Percentiles rank a stretch among this genome's conserved stretches.
These are phyloP conservation scores for Pseudopipra pipra DNA, from an alignment of 2,113 vertebrate genomes.

Conservation along the genomic window DNA sequence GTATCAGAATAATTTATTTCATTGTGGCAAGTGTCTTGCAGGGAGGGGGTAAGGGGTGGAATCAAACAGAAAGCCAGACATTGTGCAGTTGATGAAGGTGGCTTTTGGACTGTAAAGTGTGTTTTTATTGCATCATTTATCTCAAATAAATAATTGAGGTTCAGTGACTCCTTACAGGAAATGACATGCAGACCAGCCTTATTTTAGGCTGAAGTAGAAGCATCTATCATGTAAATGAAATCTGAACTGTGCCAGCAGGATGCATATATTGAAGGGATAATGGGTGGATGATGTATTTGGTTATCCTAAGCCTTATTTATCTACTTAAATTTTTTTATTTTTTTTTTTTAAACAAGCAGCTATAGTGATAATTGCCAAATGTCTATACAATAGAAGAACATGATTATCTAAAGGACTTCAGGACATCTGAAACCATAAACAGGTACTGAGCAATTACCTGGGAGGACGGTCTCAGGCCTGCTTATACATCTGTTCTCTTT, in stretches of 20 bases:
- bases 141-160: slow-evolving; percentile 50
- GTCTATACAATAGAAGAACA: background rate
- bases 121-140: slow-evolving; percentile 56
- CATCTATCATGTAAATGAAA: slow-evolving; percentile 61
- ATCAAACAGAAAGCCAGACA: background rate
- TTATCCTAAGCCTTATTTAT: slow-evolving; percentile 45
- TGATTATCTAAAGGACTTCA: background rate
- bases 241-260: background rate
- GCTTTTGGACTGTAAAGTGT: slow-evolving; percentile 30
- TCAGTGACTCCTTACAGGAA: slow-evolving; percentile 30
- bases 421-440: background rate
- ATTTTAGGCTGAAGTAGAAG: slow-evolving; percentile 27
- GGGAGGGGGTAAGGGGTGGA: no score
- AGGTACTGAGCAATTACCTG: background rate
- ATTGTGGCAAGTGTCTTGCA: background rate
- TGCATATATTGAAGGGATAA: slow-evolving; percentile 41
- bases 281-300: slow-evolving; percentile 43
- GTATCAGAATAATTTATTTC: background rate
- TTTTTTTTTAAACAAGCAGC: background rate
- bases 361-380: slow-evolving; percentile 23
- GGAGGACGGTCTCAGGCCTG: background rate
- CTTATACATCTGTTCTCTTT: background rate
- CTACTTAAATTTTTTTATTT: background rate
- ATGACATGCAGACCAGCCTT: slow-evolving; percentile 34
- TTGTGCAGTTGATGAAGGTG: background rate